phyloP scores from a whole-genome alignment of 2,113 vertebrate species.

The Ochotona princeps region DNA sequence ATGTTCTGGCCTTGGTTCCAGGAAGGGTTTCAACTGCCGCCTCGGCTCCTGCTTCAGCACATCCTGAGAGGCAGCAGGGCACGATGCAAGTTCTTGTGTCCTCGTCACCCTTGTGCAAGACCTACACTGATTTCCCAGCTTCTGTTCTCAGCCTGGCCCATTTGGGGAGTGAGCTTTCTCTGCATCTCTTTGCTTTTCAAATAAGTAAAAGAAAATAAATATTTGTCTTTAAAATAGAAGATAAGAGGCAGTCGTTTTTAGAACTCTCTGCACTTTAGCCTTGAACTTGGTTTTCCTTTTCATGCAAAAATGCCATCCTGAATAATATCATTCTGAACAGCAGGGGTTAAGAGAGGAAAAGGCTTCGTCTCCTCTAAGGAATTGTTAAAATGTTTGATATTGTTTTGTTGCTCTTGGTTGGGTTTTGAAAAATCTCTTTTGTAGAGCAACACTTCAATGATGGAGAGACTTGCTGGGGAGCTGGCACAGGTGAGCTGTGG shows the following conservation, averaged over 20 bases:
- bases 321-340: not conserved
- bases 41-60: too few relatives aligned
- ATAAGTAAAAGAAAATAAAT: too few relatives aligned
- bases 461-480: not conserved
- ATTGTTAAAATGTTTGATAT: constrained; percentile 45
- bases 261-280: not conserved
- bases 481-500: not conserved
- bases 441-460: not conserved
- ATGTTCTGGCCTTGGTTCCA: too few relatives aligned
- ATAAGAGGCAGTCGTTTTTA: not conserved
- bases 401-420: not conserved
- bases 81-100: too few relatives aligned
- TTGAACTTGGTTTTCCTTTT: not conserved
- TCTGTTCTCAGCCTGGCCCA: too few relatives aligned
- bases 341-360: not conserved
- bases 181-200: too few relatives aligned
- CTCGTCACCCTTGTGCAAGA: too few relatives aligned
- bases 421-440: constrained; percentile 13
- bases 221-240: not conserved
- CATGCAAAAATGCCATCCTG: not conserved
- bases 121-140: too few relatives aligned
- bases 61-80: too few relatives aligned
- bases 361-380: not conserved
- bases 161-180: too few relatives aligned
- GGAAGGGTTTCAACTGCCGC: too few relatives aligned